Conservation (phyloP, 2,888 invertebrate genomes). For the Sepioteuthis lessoniana region DNA sequence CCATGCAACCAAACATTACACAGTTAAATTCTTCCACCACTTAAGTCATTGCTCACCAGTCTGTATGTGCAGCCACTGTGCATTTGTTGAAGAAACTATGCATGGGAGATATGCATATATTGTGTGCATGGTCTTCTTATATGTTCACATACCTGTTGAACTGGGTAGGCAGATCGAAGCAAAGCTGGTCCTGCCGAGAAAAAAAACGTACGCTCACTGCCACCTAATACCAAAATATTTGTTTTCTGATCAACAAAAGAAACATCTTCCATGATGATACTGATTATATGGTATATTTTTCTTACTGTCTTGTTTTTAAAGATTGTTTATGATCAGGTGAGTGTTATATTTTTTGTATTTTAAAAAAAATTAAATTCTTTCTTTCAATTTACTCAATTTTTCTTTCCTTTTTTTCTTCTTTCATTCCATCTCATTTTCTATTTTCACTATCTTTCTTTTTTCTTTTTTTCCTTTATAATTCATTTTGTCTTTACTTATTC, state of each 20-base stretch:
- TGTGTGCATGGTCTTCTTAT: background rate
- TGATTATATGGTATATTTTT: background rate
- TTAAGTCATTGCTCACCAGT: slow-evolving; percentile 33
- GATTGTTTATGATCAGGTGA: background rate
- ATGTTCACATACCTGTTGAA: background rate
- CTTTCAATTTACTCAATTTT: no score
- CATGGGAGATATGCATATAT: background rate
- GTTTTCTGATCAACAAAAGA: background rate
- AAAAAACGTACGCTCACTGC: background rate
- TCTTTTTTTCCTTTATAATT: background rate
- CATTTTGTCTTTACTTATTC: background rate
- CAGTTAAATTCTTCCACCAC: slow-evolving; percentile 23
- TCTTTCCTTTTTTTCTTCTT: background rate
- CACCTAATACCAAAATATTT: background rate
- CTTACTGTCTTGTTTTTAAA: background rate
- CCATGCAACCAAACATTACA: background rate
- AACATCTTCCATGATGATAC: background rate
- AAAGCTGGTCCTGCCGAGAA: background rate
- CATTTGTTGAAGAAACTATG: slow-evolving; percentile 2
- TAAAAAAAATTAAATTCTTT: background rate
- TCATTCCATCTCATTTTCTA: background rate
- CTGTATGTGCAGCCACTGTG: slow-evolving; percentile 33
- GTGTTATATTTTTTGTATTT: background rate
- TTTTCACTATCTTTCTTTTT: background rate
- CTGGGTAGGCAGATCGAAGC: background rate